Conservation (phyloP, 2,113 vertebrate genomes). For the Smithornis capensis region DNA sequence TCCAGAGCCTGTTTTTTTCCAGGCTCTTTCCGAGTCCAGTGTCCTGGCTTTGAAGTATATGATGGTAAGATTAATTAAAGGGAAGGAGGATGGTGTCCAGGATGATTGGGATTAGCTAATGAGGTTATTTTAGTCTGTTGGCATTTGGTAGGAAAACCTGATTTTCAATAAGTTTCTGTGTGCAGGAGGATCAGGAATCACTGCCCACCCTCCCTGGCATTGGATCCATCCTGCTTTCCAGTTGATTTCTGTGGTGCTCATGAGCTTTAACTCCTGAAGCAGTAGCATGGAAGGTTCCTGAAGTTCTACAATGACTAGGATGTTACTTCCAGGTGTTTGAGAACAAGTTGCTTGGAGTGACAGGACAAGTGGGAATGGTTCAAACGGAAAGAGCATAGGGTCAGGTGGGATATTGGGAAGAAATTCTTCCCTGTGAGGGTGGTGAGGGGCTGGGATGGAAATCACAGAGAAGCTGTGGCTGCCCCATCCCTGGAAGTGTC, state of each 20-base stretch:
- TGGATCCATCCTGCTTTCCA: not conserved
- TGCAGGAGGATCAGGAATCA: not conserved
- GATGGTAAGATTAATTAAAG: conserved; percentile 10
- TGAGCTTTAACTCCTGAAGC: not conserved
- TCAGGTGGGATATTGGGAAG: not conserved
- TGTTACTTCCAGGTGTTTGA: not conserved
- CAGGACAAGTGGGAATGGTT: not conserved
- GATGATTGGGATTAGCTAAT: not conserved
- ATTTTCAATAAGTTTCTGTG: not conserved
- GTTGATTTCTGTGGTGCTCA: not conserved
- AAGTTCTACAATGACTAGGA: not conserved
- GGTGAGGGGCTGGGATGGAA: not conserved
- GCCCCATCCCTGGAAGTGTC: not conserved
- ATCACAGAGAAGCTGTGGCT: not conserved
- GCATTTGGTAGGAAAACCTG: not conserved
- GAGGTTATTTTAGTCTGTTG: not conserved
- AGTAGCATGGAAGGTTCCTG: not conserved
- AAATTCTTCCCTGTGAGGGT: not conserved
- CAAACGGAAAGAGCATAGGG: not conserved
- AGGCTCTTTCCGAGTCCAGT: not conserved
- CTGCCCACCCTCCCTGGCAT: not conserved
- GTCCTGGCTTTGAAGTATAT: not conserved
- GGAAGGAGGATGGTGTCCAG: not conserved
- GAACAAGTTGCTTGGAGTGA: not conserved
- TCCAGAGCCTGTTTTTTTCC: not conserved